Conservation (phyloP, 92 coral and sea anemone genomes). For the Actinernus sp. region DNA sequence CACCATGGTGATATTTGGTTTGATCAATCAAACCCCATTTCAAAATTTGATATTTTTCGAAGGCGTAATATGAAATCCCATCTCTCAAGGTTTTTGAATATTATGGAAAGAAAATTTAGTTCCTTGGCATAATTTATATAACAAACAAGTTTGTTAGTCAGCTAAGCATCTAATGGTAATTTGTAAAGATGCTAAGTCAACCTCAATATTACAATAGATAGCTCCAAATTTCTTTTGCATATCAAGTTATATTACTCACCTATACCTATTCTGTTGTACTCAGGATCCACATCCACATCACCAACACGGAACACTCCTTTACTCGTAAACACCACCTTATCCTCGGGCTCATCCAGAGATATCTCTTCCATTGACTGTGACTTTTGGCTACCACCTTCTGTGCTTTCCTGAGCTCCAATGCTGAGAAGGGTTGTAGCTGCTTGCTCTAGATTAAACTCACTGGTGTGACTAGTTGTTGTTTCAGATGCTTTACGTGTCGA, state of each 20-base stretch:
- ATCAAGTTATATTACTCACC: constrained; percentile 49
- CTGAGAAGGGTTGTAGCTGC: constrained; percentile 96
- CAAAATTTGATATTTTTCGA: no score
- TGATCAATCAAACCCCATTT: no score
- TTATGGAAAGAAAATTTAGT: no score
- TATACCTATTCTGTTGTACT: constrained; percentile 92
- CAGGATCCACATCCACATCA: constrained; percentile 98
- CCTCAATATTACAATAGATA: neutral
- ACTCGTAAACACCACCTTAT: constrained; percentile 89
- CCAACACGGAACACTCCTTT: constrained; percentile 97
- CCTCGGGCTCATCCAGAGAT: constrained; percentile 66
- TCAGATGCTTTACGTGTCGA: neutral
- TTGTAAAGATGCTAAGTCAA: neutral
- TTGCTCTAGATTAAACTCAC: constrained; percentile 89
- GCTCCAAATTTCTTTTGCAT: neutral
- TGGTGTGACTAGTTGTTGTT: neutral
- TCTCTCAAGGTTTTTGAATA: no score
- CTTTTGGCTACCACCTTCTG: constrained; percentile 47
- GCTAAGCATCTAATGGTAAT: no score
- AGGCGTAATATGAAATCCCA: no score
- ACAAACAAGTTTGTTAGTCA: no score
- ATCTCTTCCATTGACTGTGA: constrained; percentile 30
- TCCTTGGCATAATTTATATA: no score
- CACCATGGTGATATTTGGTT: no score
- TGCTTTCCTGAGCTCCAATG: constrained; percentile 83